These are phyloP conservation scores for Diacarnus erythraeanus DNA, from an alignment of 37 sponge, comb jelly and placozoan genomes.

Conservation along the genomic window DNA sequence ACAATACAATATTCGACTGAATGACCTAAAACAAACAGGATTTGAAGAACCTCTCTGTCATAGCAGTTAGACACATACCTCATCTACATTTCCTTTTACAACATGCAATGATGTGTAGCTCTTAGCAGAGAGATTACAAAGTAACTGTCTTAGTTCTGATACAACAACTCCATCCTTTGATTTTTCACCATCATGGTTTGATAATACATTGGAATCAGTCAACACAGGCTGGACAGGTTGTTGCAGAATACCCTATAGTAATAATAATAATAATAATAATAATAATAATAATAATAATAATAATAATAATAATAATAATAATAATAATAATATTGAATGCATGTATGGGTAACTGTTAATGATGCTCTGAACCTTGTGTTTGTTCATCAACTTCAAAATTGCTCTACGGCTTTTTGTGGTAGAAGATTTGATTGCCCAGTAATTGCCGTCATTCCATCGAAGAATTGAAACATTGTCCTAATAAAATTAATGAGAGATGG, in stretches of 20 bases:
- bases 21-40: neutral
- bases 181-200: neutral
- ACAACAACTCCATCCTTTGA: neutral
- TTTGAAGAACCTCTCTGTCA: too few species aligned
- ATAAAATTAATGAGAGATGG: constrained; percentile 7
- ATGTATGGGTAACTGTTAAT: neutral
- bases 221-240: constrained; percentile 17
- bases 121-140: neutral
- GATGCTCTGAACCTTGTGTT: constrained; percentile 61
- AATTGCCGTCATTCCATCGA: constrained; percentile 93
- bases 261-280: neutral
- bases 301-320: too few species aligned
- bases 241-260: constrained; percentile 11
- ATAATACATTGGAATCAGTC: neutral
- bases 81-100: neutral
- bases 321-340: too few species aligned
- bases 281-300: too few species aligned
- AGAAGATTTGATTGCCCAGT: constrained; percentile 83
- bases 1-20: neutral
- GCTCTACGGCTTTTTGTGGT: constrained; percentile 73
- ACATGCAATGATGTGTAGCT: neutral
- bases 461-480: constrained; percentile 70
- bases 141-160: neutral
- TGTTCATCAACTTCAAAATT: constrained; percentile 64
- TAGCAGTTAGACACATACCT: too few species aligned